phyloP scores from a whole-genome alignment of 2,797 vertebrate species.

The Ispidina picta region DNA sequence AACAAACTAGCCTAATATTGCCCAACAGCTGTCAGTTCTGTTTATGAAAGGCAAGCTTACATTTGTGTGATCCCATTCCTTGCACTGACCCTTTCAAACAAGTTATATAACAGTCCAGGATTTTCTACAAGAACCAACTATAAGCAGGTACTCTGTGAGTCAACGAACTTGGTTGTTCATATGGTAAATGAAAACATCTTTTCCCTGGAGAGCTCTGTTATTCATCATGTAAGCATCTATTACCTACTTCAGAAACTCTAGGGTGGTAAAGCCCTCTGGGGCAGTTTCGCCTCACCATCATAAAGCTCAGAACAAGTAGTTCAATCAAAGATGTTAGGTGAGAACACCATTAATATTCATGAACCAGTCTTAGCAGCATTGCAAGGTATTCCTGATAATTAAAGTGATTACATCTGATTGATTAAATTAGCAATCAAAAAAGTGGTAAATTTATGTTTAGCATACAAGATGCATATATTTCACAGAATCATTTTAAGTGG shows the following conservation, averaged over 20 bases:
- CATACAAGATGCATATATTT: background rate
- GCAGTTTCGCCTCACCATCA: background rate
- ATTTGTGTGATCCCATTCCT: background rate
- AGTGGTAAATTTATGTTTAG: background rate
- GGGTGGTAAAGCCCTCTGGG: background rate
- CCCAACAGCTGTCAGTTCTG: constrained; percentile 1
- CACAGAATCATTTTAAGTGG: background rate
- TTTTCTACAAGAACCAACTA: background rate
- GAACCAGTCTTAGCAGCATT: background rate
- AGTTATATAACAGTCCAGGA: background rate
- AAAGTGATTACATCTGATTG: background rate
- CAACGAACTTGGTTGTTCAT: background rate
- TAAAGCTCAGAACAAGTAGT: background rate
- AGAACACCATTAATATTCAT: background rate
- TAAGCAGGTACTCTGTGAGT: background rate
- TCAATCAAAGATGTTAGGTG: background rate
- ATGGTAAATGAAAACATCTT: background rate
- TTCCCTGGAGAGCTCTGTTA: background rate
- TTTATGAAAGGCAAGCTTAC: background rate
- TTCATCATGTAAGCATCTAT: background rate
- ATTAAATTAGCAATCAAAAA: background rate
- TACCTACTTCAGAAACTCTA: background rate
- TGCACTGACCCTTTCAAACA: background rate
- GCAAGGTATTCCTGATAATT: background rate
- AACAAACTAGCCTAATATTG: background rate